phyloP scores from a whole-genome alignment of 2,797 vertebrate species.

The Numenius phaeopus region DNA sequence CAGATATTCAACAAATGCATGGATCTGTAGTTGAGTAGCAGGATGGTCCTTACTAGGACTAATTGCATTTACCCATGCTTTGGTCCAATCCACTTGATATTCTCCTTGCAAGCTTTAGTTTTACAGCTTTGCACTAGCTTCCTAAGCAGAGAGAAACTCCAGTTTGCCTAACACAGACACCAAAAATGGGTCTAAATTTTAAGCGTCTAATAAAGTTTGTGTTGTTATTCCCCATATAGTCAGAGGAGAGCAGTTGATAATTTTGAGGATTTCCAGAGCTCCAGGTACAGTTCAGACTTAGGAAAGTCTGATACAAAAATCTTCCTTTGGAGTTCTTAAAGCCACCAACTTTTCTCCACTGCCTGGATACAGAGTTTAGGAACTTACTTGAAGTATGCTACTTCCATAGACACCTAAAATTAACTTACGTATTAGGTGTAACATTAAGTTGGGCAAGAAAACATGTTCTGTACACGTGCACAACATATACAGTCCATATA shows the following conservation, averaged over 20 bases:
- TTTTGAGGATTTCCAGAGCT: not conserved
- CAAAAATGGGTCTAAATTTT: not conserved
- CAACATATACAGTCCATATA: not conserved
- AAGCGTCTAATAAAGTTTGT: not conserved
- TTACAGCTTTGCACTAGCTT: not conserved
- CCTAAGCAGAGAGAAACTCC: not conserved
- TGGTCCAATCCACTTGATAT: not conserved
- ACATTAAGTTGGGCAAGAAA: not conserved
- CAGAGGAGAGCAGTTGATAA: not conserved
- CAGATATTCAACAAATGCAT: not conserved
- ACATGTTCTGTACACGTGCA: not conserved
- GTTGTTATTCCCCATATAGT: not conserved
- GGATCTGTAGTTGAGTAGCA: not conserved
- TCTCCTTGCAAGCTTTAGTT: not conserved
- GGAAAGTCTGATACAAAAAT: not conserved
- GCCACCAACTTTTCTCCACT: not conserved
- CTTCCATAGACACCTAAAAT: not conserved
- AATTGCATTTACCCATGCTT: not conserved
- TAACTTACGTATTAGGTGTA: not conserved
- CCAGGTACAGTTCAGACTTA: not conserved
- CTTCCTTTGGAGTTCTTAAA: not conserved
- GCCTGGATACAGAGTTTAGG: not conserved
- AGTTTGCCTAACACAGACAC: not conserved
- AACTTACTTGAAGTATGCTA: not conserved
- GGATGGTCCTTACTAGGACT: not conserved